A percentile compares a stretch with the other conserved stretches of the same genome.
phyloP scores from a whole-genome alignment of 2,797 vertebrate species.

The Liparis tanakae region DNA sequence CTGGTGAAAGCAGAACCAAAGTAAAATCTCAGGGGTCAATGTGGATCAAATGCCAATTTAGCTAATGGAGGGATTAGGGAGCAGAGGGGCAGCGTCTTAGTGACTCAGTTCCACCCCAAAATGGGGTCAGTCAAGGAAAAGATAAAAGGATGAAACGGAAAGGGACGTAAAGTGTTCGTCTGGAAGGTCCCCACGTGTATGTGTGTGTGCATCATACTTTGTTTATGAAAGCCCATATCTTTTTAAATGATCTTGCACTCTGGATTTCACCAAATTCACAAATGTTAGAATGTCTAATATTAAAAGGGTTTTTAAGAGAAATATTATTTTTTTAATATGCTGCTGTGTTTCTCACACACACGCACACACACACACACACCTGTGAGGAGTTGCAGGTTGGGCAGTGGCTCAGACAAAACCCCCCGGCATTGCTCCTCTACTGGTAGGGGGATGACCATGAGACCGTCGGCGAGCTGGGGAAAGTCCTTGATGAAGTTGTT shows the following conservation, averaged over 20 bases:
- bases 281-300: neutral
- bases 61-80: conserved; percentile 77
- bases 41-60: conserved; percentile 70
- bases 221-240: neutral
- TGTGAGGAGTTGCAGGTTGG: conserved; percentile 92
- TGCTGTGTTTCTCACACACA: neutral
- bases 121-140: conserved; percentile 21
- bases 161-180: neutral
- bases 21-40: conserved; percentile 50
- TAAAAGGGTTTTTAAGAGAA: neutral
- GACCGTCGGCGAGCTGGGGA: conserved; percentile 93
- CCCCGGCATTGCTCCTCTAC: conserved; percentile 97
- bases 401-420: conserved; percentile 93
- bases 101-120: conserved; percentile 33
- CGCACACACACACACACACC: conserved; percentile 74
- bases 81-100: conserved; percentile 62
- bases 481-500: conserved; percentile 99
- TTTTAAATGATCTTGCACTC: neutral
- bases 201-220: conserved; percentile 15
- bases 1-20: conserved; percentile 51
- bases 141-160: conserved; percentile 47
- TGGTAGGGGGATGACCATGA: conserved; percentile 95
- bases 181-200: conserved; percentile 1
- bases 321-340: neutral
- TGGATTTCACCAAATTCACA: neutral